phyloP scores from a whole-genome alignment of 2,888 invertebrate species.

The Protula sp. region DNA sequence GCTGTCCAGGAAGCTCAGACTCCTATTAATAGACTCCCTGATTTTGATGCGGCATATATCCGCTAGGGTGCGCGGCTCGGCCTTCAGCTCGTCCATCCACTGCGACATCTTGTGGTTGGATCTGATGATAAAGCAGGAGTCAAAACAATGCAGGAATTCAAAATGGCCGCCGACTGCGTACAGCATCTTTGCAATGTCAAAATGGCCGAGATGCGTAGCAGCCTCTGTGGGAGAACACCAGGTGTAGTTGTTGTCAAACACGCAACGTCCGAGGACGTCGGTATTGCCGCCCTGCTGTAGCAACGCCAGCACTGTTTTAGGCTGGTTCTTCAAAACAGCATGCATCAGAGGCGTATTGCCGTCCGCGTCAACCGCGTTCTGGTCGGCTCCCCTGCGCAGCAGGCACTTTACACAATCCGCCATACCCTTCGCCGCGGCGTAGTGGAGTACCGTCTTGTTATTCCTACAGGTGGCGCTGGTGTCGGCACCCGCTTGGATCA shows the following conservation, averaged over 20 bases:
- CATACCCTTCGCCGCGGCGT: conserved; percentile 3
- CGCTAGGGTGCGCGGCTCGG: not conserved
- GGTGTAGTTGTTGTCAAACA: not conserved
- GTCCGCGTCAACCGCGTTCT: conserved; percentile 14
- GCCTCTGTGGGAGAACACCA: conserved; percentile 1
- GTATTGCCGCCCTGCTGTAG: conserved; percentile 27
- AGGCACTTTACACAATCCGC: conserved; percentile 10
- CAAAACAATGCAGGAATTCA: not conserved
- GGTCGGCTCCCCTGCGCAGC: conserved; percentile 10
- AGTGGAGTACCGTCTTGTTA: conserved; percentile 5
- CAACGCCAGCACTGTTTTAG: conserved; percentile 24
- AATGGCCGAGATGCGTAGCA: not conserved
- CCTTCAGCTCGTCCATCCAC: not conserved
- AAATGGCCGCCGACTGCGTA: conserved; percentile 1
- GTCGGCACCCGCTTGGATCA: conserved; percentile 27
- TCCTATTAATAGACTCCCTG: too few relatives aligned
- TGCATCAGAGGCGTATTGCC: conserved; percentile 27
- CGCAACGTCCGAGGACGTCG: conserved; percentile 14
- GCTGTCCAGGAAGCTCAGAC: too few relatives aligned
- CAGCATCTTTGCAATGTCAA: conserved; percentile 4
- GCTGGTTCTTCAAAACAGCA: conserved; percentile 22
- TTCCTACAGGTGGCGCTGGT: conserved; percentile 7
- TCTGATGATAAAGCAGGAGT: not conserved
- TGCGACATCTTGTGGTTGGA: not conserved
- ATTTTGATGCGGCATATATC: not conserved